Conservation (phyloP, 2,888 invertebrate genomes). For the Phytoseiulus persimilis region DNA sequence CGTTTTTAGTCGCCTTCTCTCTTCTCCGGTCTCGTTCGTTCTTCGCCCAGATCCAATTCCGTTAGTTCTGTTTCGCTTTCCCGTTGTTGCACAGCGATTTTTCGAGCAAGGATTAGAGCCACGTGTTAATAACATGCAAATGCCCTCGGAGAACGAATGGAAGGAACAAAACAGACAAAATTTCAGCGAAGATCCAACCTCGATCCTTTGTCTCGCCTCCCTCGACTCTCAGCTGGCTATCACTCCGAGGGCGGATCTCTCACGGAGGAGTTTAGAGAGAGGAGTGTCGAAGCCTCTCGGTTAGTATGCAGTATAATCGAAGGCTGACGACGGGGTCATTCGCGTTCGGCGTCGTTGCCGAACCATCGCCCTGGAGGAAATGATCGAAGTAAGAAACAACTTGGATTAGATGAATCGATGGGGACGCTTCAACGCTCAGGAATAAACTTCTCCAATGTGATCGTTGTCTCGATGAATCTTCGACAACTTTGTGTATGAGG, state of each 20-base stretch:
- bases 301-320: too few species aligned
- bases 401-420: too few species aligned
- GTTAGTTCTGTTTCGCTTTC: not conserved
- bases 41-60: not conserved
- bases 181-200: not conserved
- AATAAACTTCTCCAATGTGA: not conserved
- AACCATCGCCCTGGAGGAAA: too few species aligned
- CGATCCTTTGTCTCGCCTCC: not conserved
- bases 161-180: slow-evolving; percentile 5
- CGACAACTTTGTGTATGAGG: not conserved
- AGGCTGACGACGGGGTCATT: too few species aligned
- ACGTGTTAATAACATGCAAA: slow-evolving; percentile 38
- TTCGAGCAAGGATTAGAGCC: slow-evolving; percentile 27
- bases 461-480: not conserved
- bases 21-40: not conserved
- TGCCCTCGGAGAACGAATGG: not conserved
- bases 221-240: not conserved
- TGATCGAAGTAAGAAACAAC: too few species aligned
- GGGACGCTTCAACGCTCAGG: too few species aligned
- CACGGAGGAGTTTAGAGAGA: too few species aligned
- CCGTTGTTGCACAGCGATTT: not conserved
- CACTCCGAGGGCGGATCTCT: not conserved
- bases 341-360: too few species aligned
- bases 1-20: not conserved
- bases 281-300: too few species aligned